These are phyloP conservation scores for Metaphire vulgaris DNA, from an alignment of 1,140 invertebrate species.

Conservation along the genomic window DNA sequence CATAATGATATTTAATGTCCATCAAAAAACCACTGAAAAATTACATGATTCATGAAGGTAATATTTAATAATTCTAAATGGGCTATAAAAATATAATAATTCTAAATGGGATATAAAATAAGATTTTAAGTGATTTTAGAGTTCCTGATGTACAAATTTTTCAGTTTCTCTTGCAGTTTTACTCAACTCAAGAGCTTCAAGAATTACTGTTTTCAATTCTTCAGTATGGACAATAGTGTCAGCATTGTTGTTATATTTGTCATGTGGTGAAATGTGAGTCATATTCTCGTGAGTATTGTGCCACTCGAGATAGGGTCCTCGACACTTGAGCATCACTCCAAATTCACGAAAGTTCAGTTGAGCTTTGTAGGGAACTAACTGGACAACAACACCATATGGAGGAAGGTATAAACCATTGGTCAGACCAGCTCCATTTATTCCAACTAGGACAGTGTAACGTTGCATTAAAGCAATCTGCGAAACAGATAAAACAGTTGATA, in stretches of 20 bases:
- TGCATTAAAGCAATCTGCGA: conserved; percentile 6
- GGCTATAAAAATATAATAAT: no score
- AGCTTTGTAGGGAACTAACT: conserved; percentile 14
- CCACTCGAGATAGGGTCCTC: conserved; percentile 12
- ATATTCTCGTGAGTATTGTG: conserved; percentile 15
- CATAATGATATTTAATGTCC: no score
- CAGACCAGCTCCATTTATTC: conserved; percentile 17
- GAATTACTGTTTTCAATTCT: neutral
- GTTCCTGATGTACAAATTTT: neutral
- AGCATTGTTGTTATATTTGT: neutral
- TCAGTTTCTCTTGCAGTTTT: neutral
- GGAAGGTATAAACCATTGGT: conserved; percentile 17
- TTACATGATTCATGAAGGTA: no score
- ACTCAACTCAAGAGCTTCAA: neutral
- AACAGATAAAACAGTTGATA: no score
- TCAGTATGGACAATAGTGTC: neutral
- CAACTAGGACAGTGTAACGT: conserved; percentile 13
- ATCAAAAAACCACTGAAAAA: no score
- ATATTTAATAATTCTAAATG: no score
- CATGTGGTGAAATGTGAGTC: neutral
- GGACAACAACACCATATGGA: conserved; percentile 7
- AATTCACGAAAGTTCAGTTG: conserved; percentile 3
- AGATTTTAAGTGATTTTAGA: no score
- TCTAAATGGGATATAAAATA: no score
- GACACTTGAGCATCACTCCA: neutral